Evolutionary conservation across 53 echinoderm and acorn worm species (phyloP), one percentile per base, ranked within the genome.

Genomic region (Arbacia lixula): DNA sequence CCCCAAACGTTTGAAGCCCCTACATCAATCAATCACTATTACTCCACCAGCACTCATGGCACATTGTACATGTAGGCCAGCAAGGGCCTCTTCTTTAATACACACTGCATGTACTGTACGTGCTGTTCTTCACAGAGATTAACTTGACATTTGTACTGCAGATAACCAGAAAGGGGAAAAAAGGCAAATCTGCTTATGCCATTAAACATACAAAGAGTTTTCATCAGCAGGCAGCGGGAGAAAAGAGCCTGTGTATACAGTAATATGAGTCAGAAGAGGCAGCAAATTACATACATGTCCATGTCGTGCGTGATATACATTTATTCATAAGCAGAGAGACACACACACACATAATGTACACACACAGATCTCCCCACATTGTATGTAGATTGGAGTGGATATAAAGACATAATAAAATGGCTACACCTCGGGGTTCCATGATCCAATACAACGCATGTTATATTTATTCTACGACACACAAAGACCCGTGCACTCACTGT

Each of bases 121-220:
- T n/a, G n/a, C n/a, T n/a, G n/a, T n/a, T n/a, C n/a, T n/a, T n/a
- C n/a, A n/a, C n/a, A n/a, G n/a, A n/a, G n/a, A n/a, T n/a, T n/a
- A n/a, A n/a, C n/a, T n/a, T n/a, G n/a, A n/a, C n/a, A n/a, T n/a
- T n/a, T n/a, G n/a, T 66, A 38, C n/a, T 22, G 66, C 28, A 25
- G 26, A 36, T 40, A 69, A 41, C 27, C 24, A 11, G 67, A 67
- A 25, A 67, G 33, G 39, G 33, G 8, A 14, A 46, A 14, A 19
- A 52, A 57, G 39, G 35, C 6, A 77, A 57, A 36, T 77, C 77
- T 77, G 77, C 77, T 58, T 57, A 77, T 77, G 77, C 77, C 77
- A 77, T 77, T 77, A 77, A 77, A 77, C 77, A 77, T 58, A 77
- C 77, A 77, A 77, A 57, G 77, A 37, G 58, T 36, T 77, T 46